A percentile compares a stretch with the other conserved stretches of the same genome.
phyloP scores from a whole-genome alignment of 2,888 invertebrate species.

The Miltochrista miniata region DNA sequence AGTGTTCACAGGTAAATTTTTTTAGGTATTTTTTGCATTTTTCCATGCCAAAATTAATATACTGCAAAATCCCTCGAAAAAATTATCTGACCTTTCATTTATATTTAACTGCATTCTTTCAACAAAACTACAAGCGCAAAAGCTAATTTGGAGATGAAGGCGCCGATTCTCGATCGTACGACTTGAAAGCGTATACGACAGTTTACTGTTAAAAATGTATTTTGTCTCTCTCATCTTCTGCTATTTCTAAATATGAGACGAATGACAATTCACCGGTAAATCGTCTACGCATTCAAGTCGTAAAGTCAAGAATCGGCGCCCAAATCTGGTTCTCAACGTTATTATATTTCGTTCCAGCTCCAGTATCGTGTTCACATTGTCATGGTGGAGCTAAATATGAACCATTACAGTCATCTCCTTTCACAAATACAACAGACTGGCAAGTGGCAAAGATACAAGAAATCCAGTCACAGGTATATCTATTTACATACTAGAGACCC shows the following conservation, averaged over 20 bases:
- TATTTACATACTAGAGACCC: too few species aligned
- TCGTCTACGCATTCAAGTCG: background rate
- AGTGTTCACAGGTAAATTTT: constrained; percentile 67
- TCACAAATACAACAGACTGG: constrained; percentile 89
- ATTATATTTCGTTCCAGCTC: constrained; percentile 55
- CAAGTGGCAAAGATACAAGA: constrained; percentile 94
- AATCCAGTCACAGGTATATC: constrained; percentile 87
- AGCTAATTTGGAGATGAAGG: too few species aligned
- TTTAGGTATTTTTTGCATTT: background rate
- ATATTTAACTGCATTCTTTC: too few species aligned
- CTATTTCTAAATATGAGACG: too few species aligned
- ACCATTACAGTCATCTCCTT: constrained; percentile 85
- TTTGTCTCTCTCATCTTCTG: too few species aligned
- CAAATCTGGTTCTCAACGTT: background rate
- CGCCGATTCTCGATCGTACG: too few species aligned
- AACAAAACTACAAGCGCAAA: too few species aligned
- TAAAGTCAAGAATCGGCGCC: background rate
- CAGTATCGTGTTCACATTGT: constrained; percentile 84
- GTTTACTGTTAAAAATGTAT: too few species aligned
- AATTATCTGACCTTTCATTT: too few species aligned
- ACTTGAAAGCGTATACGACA: too few species aligned
- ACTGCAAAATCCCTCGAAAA: background rate
- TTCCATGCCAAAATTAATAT: background rate
- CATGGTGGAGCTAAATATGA: constrained; percentile 85
- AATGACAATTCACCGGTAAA: too few species aligned